phyloP scores from a whole-genome alignment of 2,113 vertebrate species.

The Tylochromis polylepis region DNA sequence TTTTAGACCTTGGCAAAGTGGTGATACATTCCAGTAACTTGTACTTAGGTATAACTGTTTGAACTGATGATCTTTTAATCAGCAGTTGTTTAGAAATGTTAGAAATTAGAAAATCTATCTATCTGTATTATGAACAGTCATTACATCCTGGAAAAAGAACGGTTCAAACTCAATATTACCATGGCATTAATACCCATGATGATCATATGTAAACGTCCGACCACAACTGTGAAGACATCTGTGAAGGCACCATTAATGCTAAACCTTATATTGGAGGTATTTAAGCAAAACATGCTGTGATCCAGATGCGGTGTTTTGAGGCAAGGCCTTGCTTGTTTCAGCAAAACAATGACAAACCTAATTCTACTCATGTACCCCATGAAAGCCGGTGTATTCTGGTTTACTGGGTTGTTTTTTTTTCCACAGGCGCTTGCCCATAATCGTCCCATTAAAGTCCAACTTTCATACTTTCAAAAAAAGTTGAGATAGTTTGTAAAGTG shows the following conservation, averaged over 20 bases:
- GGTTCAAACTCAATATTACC: neutral
- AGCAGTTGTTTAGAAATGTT: neutral
- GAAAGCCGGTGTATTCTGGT: neutral
- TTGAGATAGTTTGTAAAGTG: neutral
- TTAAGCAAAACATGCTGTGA: neutral
- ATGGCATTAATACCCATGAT: neutral
- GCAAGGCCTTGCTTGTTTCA: no score
- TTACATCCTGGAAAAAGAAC: neutral
- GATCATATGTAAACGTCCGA: neutral
- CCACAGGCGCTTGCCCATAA: neutral
- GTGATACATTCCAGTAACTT: neutral
- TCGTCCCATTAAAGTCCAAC: fast-evolving
- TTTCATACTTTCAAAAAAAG: neutral
- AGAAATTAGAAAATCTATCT: neutral
- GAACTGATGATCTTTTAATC: neutral
- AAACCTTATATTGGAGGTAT: neutral
- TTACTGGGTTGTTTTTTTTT: neutral
- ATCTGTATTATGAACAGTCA: neutral
- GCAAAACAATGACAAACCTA: neutral
- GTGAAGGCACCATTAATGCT: neutral
- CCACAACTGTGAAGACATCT: neutral
- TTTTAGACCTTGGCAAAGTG: neutral
- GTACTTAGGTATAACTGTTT: neutral
- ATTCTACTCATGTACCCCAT: neutral
- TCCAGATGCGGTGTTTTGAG: neutral